Percentiles rank a stretch among this genome's conserved stretches.
Conservation (phyloP, 1,140 invertebrate genomes). For the Aphidius gifuensis region DNA sequence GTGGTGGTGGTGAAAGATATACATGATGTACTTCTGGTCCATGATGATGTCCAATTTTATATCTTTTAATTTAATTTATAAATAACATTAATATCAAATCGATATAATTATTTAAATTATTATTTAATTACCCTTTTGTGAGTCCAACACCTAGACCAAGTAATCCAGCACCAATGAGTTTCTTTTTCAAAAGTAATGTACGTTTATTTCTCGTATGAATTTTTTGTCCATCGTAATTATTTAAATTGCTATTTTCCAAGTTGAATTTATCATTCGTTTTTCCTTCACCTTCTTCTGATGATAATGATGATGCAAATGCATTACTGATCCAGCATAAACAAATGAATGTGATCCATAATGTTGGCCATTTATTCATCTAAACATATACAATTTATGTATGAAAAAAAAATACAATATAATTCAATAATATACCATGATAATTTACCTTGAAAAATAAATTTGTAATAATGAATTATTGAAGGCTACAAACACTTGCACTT, state of each 20-base stretch:
- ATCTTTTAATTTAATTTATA: slow-evolving; percentile 28
- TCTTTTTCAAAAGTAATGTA: slow-evolving; percentile 47
- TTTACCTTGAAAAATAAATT: neutral
- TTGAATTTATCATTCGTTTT: neutral
- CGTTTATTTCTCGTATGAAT: slow-evolving; percentile 36
- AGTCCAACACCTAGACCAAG: slow-evolving; percentile 47
- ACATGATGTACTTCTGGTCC: slow-evolving; percentile 45
- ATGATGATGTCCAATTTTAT: slow-evolving; percentile 42
- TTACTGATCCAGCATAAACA: slow-evolving; percentile 11
- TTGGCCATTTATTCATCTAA: slow-evolving; percentile 18
- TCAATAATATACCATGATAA: neutral
- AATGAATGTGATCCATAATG: neutral
- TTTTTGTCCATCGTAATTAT: slow-evolving; percentile 1
- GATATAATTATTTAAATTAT: neutral
- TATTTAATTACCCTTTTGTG: slow-evolving; percentile 40
- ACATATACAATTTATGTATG: neutral
- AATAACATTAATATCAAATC: neutral
- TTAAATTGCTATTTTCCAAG: neutral
- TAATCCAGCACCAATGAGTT: slow-evolving; percentile 45
- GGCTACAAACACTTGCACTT: too few species aligned
- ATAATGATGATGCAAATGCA: neutral
- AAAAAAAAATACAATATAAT: neutral
- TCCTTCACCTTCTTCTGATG: neutral
- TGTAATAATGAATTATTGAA: too few species aligned
- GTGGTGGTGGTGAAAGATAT: slow-evolving; percentile 38